These are phyloP conservation scores for Lepeophtheirus nordmannii DNA, from an alignment of 2,888 invertebrate genomes.

Conservation along the genomic window DNA sequence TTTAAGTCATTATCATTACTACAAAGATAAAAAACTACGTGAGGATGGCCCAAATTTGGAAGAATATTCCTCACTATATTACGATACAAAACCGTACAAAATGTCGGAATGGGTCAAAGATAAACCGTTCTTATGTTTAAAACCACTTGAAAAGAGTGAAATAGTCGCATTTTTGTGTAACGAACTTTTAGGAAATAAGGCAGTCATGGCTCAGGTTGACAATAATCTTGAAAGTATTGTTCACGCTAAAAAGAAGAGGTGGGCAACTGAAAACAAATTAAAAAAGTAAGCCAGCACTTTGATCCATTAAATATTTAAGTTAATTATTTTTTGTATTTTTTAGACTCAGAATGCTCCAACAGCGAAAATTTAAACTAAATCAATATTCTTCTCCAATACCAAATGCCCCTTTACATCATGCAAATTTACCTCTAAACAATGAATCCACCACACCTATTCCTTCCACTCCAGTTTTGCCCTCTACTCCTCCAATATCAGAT, in stretches of 20 bases:
- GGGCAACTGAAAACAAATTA: conserved; percentile 79
- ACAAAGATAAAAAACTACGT: background rate
- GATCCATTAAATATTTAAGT: too few species aligned
- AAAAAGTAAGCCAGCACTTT: conserved; percentile 47
- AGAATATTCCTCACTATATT: conserved; percentile 58
- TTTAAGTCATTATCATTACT: too few species aligned
- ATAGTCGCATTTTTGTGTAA: conserved; percentile 83
- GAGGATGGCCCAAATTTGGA: conserved; percentile 44
- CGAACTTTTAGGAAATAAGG: conserved; percentile 81
- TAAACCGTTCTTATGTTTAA: conserved; percentile 62
- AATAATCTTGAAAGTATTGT: conserved; percentile 56
- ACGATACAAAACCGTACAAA: conserved; percentile 60
- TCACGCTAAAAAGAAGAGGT: conserved; percentile 73
- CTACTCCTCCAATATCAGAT: too few species aligned
- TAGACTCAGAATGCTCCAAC: too few species aligned
- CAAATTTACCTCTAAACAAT: too few species aligned
- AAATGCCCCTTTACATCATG: too few species aligned
- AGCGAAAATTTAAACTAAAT: too few species aligned
- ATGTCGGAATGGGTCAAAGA: conserved; percentile 34
- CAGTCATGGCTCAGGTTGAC: conserved; percentile 44
- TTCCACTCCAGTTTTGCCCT: too few species aligned
- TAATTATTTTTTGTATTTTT: too few species aligned
- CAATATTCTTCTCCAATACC: too few species aligned
- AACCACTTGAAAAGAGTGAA: conserved; percentile 67
- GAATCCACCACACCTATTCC: too few species aligned